A percentile compares a stretch with the other conserved stretches of the same genome.
Conservation (phyloP, 2,888 invertebrate genomes). For the Deilephila porcellus region DNA sequence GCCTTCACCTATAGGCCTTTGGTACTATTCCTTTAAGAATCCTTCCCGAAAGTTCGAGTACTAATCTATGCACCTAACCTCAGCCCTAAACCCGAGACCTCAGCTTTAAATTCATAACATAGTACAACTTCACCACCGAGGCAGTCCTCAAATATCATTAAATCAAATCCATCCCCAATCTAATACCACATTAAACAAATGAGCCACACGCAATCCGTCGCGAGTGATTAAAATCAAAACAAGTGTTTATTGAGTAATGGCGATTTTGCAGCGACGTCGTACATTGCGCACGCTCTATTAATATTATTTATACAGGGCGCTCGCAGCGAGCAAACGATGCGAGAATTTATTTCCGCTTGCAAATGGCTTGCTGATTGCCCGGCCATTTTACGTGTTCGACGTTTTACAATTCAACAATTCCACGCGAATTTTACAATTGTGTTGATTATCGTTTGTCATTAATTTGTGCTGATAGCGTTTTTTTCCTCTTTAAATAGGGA, state of each 20-base stretch:
- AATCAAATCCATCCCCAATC: neutral
- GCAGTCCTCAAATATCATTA: neutral
- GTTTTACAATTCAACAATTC: slow-evolving; percentile 39
- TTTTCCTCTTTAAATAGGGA: neutral
- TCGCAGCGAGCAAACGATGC: slow-evolving; percentile 37
- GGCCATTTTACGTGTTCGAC: slow-evolving; percentile 41
- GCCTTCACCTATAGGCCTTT: too few species aligned
- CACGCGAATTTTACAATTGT: slow-evolving; percentile 25
- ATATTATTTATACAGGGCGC: slow-evolving; percentile 40
- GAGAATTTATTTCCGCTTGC: slow-evolving; percentile 59
- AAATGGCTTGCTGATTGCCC: slow-evolving; percentile 55
- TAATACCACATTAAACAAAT: neutral
- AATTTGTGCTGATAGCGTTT: slow-evolving; percentile 18
- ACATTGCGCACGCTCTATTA: slow-evolving; percentile 30
- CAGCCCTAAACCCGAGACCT: too few species aligned
- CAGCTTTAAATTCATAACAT: too few species aligned
- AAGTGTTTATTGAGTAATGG: neutral
- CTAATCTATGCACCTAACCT: too few species aligned
- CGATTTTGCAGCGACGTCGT: slow-evolving; percentile 1
- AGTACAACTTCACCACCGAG: too few species aligned
- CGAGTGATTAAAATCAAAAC: slow-evolving; percentile 25
- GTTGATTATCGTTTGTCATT: slow-evolving; percentile 23
- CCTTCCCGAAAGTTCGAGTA: too few species aligned
- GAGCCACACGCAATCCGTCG: neutral
- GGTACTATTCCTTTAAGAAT: too few species aligned